phyloP scores from a whole-genome alignment of 2,797 vertebrate species.

The Pteronotus mesoamericanus region DNA sequence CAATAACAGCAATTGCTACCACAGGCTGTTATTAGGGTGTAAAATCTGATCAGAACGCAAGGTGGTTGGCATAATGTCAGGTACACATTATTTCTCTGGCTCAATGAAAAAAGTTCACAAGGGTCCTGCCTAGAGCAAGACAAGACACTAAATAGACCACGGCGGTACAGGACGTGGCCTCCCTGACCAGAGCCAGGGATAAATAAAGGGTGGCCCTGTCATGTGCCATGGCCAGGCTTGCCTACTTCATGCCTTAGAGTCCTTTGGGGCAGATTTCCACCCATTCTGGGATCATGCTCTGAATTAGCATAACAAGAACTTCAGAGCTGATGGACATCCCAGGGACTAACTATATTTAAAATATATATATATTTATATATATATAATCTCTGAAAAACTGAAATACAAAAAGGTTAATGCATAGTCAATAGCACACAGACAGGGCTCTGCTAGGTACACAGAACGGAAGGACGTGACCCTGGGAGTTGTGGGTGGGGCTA shows the following conservation, averaged over 20 bases:
- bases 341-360: not conserved
- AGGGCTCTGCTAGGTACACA: not conserved
- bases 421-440: not conserved
- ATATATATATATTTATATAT: not conserved
- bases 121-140: not conserved
- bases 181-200: not conserved
- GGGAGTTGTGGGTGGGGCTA: no score
- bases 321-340: not conserved
- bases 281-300: not conserved
- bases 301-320: not conserved
- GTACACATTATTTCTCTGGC: not conserved
- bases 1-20: not conserved
- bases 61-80: not conserved
- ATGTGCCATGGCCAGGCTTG: not conserved
- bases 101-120: not conserved
- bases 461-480: not conserved
- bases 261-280: not conserved
- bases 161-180: not conserved
- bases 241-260: not conserved
- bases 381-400: not conserved
- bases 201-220: not conserved
- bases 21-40: not conserved
- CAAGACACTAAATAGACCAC: not conserved
- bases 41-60: not conserved
- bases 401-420: not conserved